These are phyloP conservation scores for Tineola bisselliella DNA, from an alignment of 2,888 invertebrate species.

Conservation along the genomic window DNA sequence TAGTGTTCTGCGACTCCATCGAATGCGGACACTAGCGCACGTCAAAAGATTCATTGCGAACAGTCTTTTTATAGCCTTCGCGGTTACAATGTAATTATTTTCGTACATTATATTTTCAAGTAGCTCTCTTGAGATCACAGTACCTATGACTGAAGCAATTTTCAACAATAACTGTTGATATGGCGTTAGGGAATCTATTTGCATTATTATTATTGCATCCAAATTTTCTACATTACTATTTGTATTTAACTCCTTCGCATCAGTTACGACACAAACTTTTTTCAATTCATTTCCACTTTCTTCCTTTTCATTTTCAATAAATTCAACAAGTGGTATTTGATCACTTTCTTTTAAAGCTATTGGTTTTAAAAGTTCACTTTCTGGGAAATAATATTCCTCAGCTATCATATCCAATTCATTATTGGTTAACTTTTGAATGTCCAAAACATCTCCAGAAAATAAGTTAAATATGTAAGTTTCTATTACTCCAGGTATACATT, in stretches of 20 bases:
- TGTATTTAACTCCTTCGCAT: constrained; percentile 41
- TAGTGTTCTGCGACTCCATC: constrained; percentile 21
- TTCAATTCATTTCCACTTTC: constrained; percentile 29
- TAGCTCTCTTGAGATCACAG: constrained; percentile 58
- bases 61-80: constrained; percentile 63
- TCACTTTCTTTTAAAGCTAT: constrained; percentile 39
- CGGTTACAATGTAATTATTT: constrained; percentile 51
- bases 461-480: constrained; percentile 61
- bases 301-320: constrained; percentile 31
- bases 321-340: constrained; percentile 35
- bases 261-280: constrained; percentile 39
- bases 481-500: constrained; percentile 61
- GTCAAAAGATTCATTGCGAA: constrained; percentile 63
- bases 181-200: constrained; percentile 66
- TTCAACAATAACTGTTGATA: constrained; percentile 70
- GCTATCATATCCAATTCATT: constrained; percentile 28
- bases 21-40: constrained; percentile 48
- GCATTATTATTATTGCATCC: constrained; percentile 59
- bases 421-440: constrained; percentile 35
- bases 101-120: constrained; percentile 65
- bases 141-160: constrained; percentile 68
- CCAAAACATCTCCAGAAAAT: constrained; percentile 54
- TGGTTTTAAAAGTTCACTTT: constrained; percentile 33
- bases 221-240: constrained; percentile 50
- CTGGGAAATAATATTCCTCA: constrained; percentile 48